Base-by-base conservation (phyloP, 2,888 invertebrate species). In the Caradrina kadenii region DNA sequence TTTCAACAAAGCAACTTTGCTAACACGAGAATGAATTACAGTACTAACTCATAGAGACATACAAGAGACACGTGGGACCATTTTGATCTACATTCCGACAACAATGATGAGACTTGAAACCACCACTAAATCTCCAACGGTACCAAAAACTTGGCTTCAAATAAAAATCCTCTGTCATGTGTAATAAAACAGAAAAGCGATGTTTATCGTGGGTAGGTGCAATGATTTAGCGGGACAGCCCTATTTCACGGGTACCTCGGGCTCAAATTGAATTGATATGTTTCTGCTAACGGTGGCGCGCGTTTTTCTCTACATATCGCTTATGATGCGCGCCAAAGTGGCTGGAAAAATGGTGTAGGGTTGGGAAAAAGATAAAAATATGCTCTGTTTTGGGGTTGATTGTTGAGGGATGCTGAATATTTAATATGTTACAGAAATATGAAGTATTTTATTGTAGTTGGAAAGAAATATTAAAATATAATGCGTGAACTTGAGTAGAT, bases 241-340 rank as follows among this genome's bases (percentile, higher is more conserved):
- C 92, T 90, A 93, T 93, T 93, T 93, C 93, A 94, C 92, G 90
- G 90, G 84, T 88, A 87, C 83, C 84, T 86, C 83, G 89, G 89
- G 90, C 89, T 87, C 88, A 94, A 95, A 95, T 95, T 95, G 95
- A 96, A 96, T 94, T 96, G 96, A 95, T 96, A 95, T 93, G 94
- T 94, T 93, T 93, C 93, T 92, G 93, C 92, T 93, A 93, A 93
- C 93, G 92, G 87, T 82, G 82, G 89, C 90, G 86, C 91, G 92
- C 92, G 92, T 94, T 95, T 95, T 94, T 95, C 93, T 91, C 88
- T 90, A 91, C 92, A 90, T 93, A 93, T 93, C 94, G 91, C 90
- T 92, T 93, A 93, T 94, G 93, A 94, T 92, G 89, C 88, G 88
- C 89, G 90, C 87, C 88, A 92, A 94, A 94, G 88, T 89, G 92